Evolutionary conservation across 2,113 vertebrate genomes (phyloP).

Genomic region (Damaliscus lunatus): DNA sequence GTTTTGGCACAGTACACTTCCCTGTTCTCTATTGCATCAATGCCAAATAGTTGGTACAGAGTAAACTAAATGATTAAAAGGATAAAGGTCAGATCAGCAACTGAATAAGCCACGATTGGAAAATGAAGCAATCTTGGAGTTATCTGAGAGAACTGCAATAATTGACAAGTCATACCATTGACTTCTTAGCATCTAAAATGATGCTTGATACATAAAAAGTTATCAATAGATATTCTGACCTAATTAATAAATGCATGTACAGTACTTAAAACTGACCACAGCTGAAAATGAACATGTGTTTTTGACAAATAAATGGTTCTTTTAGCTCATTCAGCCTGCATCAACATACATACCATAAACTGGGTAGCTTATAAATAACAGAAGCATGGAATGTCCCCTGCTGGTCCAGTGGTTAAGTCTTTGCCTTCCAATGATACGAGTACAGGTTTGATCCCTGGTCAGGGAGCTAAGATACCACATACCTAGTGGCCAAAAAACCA

Average conservation of each 20-base stretch:
- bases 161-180: background rate
- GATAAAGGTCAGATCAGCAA: background rate
- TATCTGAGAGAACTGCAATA: background rate
- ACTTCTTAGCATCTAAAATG: background rate
- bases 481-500: background rate
- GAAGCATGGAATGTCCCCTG: background rate
- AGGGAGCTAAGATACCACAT: background rate
- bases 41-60: background rate
- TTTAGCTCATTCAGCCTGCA: background rate
- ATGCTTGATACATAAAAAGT: background rate
- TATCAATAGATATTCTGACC: background rate
- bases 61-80: background rate
- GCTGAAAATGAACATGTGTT: background rate
- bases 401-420: background rate
- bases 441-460: background rate
- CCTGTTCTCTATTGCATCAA: background rate
- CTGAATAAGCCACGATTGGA: background rate
- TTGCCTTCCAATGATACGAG: background rate
- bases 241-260: background rate
- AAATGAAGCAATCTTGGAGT: background rate
- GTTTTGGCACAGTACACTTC: background rate
- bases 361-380: background rate
- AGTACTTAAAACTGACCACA: background rate
- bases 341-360: background rate
- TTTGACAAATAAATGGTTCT: background rate